Conservation (phyloP, 2,888 invertebrate genomes). For the Pedicia rivosa region DNA sequence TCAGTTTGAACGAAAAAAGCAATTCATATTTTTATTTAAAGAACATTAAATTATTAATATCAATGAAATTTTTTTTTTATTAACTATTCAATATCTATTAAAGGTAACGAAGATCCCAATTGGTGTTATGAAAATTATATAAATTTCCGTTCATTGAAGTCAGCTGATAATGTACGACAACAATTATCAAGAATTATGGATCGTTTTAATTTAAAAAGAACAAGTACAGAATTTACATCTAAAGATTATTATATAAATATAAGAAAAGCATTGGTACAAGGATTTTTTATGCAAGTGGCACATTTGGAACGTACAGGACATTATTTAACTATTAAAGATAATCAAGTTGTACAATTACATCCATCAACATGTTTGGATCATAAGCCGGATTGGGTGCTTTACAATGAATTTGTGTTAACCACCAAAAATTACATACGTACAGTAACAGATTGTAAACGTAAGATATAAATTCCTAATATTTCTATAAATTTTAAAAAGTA, state of each 20-base stretch:
- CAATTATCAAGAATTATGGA: constrained; percentile 99
- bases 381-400: constrained; percentile 99
- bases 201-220: constrained; percentile 79
- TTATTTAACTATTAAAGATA: constrained; percentile 97
- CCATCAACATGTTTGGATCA: constrained; percentile 98
- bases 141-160: constrained; percentile 95
- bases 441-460: constrained; percentile 98
- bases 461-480: too few relatives aligned
- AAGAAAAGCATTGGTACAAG: constrained; percentile 92
- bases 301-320: constrained; percentile 96
- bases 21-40: too few relatives aligned
- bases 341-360: constrained; percentile 96
- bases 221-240: constrained; percentile 96
- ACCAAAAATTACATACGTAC: constrained; percentile 99
- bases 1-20: too few relatives aligned
- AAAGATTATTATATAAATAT: constrained; percentile 99
- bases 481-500: too few relatives aligned
- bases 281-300: constrained; percentile 99
- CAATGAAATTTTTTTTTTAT: background rate
- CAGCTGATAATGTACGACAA: constrained; percentile 94
- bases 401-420: constrained; percentile 98
- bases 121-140: constrained; percentile 99
- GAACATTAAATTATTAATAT: too few relatives aligned
- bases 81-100: constrained; percentile 13
- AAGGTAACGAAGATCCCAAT: constrained; percentile 94